Conservation (phyloP, 2,888 invertebrate genomes). For the Drosophila mettleri region DNA sequence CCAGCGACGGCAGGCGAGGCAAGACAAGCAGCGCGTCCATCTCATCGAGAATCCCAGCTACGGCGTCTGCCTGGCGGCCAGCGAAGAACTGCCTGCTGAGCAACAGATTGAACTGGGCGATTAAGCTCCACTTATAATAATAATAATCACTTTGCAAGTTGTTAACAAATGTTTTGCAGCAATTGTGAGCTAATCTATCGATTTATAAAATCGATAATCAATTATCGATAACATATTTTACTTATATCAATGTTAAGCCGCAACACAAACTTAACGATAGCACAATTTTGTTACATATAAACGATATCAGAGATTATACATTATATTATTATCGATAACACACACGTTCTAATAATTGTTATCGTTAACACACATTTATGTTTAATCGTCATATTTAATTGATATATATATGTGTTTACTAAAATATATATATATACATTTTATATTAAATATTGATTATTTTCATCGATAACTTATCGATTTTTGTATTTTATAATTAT, state of each 20-base stretch:
- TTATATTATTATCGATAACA: neutral
- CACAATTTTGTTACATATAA: no score
- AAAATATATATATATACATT: neutral
- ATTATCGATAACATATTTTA: neutral
- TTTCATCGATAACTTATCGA: neutral
- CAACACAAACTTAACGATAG: no score
- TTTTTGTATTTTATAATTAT: neutral
- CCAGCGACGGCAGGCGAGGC: conserved; percentile 53
- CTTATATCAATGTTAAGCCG: no score
- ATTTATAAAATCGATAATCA: no score
- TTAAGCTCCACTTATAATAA: conserved; percentile 25
- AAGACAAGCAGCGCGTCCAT: conserved; percentile 73
- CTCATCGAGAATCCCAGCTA: conserved; percentile 82
- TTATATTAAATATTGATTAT: neutral
- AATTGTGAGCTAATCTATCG: no score
- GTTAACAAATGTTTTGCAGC: neutral
- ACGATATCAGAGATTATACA: no score
- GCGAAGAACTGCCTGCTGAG: conserved; percentile 55
- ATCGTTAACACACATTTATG: neutral
- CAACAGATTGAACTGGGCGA: conserved; percentile 54
- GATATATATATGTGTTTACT: neutral
- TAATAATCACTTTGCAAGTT: neutral
- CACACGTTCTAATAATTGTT: neutral
- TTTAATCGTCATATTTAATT: no score
- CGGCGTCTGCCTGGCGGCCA: conserved; percentile 68